Evolutionary conservation across 2,888 invertebrate genomes (phyloP), one percentile per base, ranked within the genome.

Genomic region (Coremacera marginata): DNA sequence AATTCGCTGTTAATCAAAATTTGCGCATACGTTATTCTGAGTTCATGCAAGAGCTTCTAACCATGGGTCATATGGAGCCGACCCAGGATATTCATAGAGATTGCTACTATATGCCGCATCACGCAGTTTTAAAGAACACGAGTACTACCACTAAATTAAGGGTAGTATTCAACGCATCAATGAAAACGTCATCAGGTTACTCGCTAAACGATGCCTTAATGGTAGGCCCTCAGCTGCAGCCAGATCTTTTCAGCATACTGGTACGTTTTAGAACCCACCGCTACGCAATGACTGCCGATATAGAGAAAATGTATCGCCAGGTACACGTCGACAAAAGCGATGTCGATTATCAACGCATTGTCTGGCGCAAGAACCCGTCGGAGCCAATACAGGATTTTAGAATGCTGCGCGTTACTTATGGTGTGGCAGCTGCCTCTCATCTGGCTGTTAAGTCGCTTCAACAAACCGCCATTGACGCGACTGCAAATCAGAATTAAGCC

Each of bases 261-360:
- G 25, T 49, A 27, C 68, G 77, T 4, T 77, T 77, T 27, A 25
- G 72, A 31, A 49, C 44, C 16, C 77, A 77, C 52, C 55, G 55
- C 8, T 71, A 71, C n/a, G 49, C 71, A 8, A 60, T 75, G 68
- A 75, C 68, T 25, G 75, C 68, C 49, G 75, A 75, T 44, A 44
- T 67, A 16, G 44, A 22, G 8, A 67, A 67, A 44, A 49, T 67
- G 67, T 49, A 67, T 4, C 67, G 3, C 11, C 67, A 44, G 9
- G 37, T n/a, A 22, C 19, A 8, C 1, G 37, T 44, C 11, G 55
- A 55, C 22, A 19, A 55, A 19, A 22, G 11, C 8, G 55, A 55
- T 55, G 55, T 55, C 7, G 19, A n/a, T 25, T 31, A 19, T 8
- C 65, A 65, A 65, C 34, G 44, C 34, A 65, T 37, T 22, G 5